Evolutionary conservation across 2,888 invertebrate genomes (phyloP).

Genomic region (Tachina fera): DNA sequence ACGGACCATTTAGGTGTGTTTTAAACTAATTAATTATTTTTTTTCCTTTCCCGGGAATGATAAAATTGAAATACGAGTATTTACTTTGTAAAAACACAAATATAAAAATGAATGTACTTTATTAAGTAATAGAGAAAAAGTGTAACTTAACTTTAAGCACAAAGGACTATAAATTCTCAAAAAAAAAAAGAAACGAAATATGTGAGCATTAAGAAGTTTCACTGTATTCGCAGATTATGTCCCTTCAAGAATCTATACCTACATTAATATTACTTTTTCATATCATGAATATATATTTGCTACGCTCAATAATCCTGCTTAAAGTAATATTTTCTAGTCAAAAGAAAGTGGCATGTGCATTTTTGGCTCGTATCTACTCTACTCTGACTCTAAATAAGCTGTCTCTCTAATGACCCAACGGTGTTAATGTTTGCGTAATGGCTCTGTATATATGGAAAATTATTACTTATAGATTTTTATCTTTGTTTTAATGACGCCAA

Average conservation of each 20-base stretch:
- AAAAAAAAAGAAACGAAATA: too few relatives aligned
- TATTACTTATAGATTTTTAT: slow-evolving; percentile 71
- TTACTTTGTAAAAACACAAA: background rate
- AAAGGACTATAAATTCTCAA: too few relatives aligned
- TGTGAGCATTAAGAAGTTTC: too few relatives aligned
- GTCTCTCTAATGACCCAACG: slow-evolving; percentile 59
- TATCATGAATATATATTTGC: slow-evolving; percentile 72
- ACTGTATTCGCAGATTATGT: background rate
- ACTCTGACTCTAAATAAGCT: background rate
- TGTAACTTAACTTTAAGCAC: too few relatives aligned
- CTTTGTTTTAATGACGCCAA: slow-evolving; percentile 73
- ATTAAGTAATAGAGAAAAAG: background rate
- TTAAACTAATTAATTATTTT: slow-evolving; percentile 60
- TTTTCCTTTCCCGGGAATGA: slow-evolving; percentile 28
- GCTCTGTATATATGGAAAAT: slow-evolving; percentile 38
- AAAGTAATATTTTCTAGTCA: slow-evolving; percentile 31
- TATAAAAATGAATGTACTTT: slow-evolving; percentile 9
- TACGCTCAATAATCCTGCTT: slow-evolving; percentile 62
- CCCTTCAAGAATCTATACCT: background rate
- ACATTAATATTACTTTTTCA: background rate
- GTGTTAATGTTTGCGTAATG: slow-evolving; percentile 71
- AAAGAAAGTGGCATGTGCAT: slow-evolving; percentile 41
- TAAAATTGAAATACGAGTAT: slow-evolving; percentile 33
- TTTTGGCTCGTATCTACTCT: background rate
- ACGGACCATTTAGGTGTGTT: slow-evolving; percentile 63